Evolutionary conservation across 2,888 invertebrate genomes (phyloP).

Genomic region (Meta bourneti): DNA sequence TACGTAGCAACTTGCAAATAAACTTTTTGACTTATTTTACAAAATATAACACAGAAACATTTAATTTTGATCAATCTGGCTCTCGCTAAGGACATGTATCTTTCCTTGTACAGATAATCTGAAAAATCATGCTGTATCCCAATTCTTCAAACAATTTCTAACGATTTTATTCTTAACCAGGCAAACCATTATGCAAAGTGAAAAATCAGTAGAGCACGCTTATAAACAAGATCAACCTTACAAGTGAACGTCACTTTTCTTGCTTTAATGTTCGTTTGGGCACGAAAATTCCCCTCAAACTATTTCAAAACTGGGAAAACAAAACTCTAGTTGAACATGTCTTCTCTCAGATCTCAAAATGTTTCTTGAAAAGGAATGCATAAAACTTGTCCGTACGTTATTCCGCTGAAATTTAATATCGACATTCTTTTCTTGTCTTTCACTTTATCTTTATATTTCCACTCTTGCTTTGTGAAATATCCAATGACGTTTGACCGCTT

Average conservation of each 20-base stretch:
- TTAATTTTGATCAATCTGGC: too few relatives aligned
- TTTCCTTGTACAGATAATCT: too few relatives aligned
- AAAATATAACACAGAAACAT: too few relatives aligned
- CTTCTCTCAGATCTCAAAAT: not conserved
- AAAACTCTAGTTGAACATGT: conserved; percentile 5
- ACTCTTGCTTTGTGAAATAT: not conserved
- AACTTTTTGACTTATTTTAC: too few relatives aligned
- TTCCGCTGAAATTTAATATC: conserved; percentile 55
- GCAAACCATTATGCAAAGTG: too few relatives aligned
- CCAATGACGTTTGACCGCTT: conserved; percentile 20
- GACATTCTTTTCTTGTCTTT: conserved; percentile 35
- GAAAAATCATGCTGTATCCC: too few relatives aligned
- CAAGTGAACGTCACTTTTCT: too few relatives aligned
- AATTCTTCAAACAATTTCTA: not conserved
- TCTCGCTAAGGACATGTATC: too few relatives aligned
- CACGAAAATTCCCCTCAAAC: not conserved
- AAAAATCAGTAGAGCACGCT: too few relatives aligned
- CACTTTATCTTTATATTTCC: not conserved
- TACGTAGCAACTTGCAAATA: too few relatives aligned
- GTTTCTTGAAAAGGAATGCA: conserved; percentile 9
- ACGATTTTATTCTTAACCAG: not conserved
- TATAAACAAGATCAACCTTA: too few relatives aligned
- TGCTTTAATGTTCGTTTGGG: too few relatives aligned
- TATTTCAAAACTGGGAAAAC: conserved; percentile 14
- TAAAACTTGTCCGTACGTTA: conserved; percentile 37